Evolutionary conservation across 2,888 invertebrate species (phyloP), one percentile per base, ranked within the genome.

Genomic region (Dicycla oo): DNA sequence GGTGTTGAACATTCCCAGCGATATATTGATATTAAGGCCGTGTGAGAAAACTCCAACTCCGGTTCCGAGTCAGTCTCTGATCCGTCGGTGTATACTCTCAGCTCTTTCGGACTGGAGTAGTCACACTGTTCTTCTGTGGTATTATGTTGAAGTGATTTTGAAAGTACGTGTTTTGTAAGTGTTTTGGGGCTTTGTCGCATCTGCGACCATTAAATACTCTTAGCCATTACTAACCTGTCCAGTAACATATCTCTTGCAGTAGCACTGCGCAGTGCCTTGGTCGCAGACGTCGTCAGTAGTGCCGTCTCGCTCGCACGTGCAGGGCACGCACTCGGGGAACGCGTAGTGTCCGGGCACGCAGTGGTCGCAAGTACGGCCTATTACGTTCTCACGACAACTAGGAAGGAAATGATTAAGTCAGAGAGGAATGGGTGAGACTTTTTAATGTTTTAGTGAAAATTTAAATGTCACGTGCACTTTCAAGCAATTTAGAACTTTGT

Each of bases 261-360:
- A 97, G 90, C 99, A 99, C 85, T 97, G 97, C 0, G 98, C 97
- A 0, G 97, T 96, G 78, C 96, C 93, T 90, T 98, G 98, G 90
- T 99, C 98, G 92, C 99, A 99, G 64, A 99, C 98, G 67, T 98
- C 98, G 26, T 97, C 96, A 0, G 97, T 98, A 0, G 99, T 98
- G 57, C 99, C 99, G n/a, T 97, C 96, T 0, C 96, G 91, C 82
- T 98, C 97, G 90, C 99, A 99, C 67, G 97, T 97, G 89, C 99
- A 99, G 40, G 96, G 96, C 63, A 97, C 97, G 91, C 99, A 99
- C 79, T 98, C 97, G 0, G 99, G 99, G 94, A 98, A 99, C 3
- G 97, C 97, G 89, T 97, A 98, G 92, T 97, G 97, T 0, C 99
- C 99, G 26, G 98, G 96, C 62, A 97, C 94, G 90, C 99, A 99